These are phyloP conservation scores for Drosophila persimilis DNA, from an alignment of 1,140 invertebrate species.

Conservation along the genomic window DNA sequence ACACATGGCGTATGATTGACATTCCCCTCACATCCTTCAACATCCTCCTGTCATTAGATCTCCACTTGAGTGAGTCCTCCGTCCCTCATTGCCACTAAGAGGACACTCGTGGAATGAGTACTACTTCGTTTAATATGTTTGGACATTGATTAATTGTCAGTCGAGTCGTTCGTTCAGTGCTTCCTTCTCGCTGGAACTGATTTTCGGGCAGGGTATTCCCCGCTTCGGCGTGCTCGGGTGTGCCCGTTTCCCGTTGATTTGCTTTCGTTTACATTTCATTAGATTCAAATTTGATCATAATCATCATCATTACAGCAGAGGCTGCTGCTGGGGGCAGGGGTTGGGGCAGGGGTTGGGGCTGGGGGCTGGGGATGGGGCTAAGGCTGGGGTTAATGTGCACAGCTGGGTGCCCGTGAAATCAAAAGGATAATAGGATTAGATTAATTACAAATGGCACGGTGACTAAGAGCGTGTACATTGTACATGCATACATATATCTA, in stretches of 20 bases:
- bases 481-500: too few species aligned
- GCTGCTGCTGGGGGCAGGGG: background rate
- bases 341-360: background rate
- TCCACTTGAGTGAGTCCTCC: constrained; percentile 19
- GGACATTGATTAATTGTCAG: constrained; percentile 69
- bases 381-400: background rate
- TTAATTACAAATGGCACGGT: too few species aligned
- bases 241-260: background rate
- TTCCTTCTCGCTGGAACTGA: background rate
- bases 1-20: constrained; percentile 66
- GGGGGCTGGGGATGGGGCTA: background rate
- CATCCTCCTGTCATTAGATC: constrained; percentile 33
- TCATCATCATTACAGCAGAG: background rate
- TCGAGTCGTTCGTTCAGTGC: constrained; percentile 26
- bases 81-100: constrained; percentile 14
- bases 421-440: too few species aligned
- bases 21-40: constrained; percentile 10
- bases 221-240: background rate
- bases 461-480: too few species aligned
- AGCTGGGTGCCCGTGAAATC: background rate
- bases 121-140: constrained; percentile 49
- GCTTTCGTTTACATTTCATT: constrained; percentile 7
- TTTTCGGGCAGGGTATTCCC: too few species aligned
- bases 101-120: constrained; percentile 7
- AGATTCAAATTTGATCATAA: background rate